Conservation (phyloP, 1,140 invertebrate genomes). For the Habropoda laboriosa region DNA sequence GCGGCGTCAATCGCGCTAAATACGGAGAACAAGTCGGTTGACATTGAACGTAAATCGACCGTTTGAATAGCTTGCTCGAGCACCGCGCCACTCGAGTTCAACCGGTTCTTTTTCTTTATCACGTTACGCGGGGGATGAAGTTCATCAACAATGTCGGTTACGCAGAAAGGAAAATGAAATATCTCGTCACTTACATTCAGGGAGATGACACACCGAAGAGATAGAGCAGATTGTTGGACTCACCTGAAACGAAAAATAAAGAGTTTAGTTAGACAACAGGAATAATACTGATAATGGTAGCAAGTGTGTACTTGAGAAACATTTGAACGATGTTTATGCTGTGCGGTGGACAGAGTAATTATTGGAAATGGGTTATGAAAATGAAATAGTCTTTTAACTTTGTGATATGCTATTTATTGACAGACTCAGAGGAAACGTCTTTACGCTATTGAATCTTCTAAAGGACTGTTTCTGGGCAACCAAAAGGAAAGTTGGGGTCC, state of each 20-base stretch:
- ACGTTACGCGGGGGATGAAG: neutral
- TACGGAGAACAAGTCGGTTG: conserved; percentile 33
- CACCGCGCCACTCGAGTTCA: neutral
- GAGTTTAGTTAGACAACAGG: conserved; percentile 18
- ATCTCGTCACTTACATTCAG: conserved; percentile 37
- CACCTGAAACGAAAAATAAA: conserved; percentile 76
- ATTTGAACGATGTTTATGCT: too few species aligned
- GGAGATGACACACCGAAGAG: too few species aligned
- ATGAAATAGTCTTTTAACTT: too few species aligned
- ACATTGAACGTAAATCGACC: conserved; percentile 62
- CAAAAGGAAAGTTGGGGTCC: too few species aligned
- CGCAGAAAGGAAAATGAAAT: neutral
- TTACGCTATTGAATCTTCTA: too few species aligned
- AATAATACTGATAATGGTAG: too few species aligned
- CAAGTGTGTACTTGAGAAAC: too few species aligned
- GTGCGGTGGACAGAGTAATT: too few species aligned
- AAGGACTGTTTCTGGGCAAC: too few species aligned
- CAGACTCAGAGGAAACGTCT: too few species aligned
- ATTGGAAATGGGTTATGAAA: too few species aligned
- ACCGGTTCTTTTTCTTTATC: neutral
- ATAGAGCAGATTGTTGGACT: conserved; percentile 59
- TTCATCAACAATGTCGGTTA: neutral
- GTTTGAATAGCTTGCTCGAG: conserved; percentile 39
- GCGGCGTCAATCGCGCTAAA: conserved; percentile 35
- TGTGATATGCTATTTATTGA: too few species aligned